Base-by-base conservation (phyloP, 2,113 vertebrate genomes). In the Chamaetylas fuelleborni region DNA sequence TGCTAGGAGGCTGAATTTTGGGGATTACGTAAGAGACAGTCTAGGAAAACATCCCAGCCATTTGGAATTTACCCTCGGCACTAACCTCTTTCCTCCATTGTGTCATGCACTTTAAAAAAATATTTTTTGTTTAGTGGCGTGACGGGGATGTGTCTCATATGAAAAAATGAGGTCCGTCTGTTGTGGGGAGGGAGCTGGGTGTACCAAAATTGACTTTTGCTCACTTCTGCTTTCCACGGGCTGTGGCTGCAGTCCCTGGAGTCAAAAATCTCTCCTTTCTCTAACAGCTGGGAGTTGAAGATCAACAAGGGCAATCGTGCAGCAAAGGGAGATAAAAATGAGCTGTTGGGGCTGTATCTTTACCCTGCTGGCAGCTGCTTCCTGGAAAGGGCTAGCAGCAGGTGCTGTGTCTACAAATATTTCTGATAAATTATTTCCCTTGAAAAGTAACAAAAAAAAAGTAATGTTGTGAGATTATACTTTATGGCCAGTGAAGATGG, bases 21-120 rank as follows among this genome's bases (percentile, higher is more conserved):
- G 43, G 31, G 18, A 22, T 96, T 91, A 81, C 0, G 1, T 92
- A 93, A 93, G 50, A 90, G 50, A 69, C 29, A 28, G 51, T 88
- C 66, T 82, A 91, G 72, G 73, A 95, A 87, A 87, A 94, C 80
- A 47, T 24, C 24, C 77, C 6, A 88, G 34, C 34, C 42, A 8
- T 83, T 80, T 93, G 93, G 83, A 90, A 60, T 90, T 94, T 81
- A 78, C 74, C 20, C 90, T 95, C n/a, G 3, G 74, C 50, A 33
- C 87, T 92, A 87, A 72, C 54, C 58, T 86, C 64, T 66, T 94
- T 95, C 81, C 70, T 88, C 85, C 77, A 53, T 70, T 89, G 81
- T 83, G 70, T 95, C 87, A 94, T 83, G 25, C n/a, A 43, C 22
- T 78, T 3, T 25, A 85, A 94, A 94, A 5, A 12, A 9, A 1